Evolutionary conservation across 2,797 vertebrate genomes (phyloP), one percentile per base, ranked within the genome.

Genomic region (Galaxias olidus): DNA sequence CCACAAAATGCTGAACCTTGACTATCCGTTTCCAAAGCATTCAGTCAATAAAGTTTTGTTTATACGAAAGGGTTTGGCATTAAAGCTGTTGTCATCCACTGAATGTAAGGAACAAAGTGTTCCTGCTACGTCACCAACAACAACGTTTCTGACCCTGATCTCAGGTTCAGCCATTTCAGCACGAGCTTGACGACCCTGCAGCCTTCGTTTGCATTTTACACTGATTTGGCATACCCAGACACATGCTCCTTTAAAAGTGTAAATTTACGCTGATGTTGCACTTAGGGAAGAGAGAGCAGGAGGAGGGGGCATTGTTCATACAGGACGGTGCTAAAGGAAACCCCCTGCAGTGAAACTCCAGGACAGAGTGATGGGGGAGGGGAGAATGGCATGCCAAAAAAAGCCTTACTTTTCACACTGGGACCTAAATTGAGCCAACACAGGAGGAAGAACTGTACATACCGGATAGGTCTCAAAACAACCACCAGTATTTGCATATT

Each of bases 111-210:
- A 30, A 30, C 30, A 30, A 30, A 2, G 6, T 30, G 30, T 30
- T 30, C 30, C 30, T 6, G 30, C 30, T 30, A 6, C 6, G 6
- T 30, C 46, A 12, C 11, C 8, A 11, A 14, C 10, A 47, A 10
- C 8, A 11, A 14, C 10, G 12, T 12, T 4, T 47, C 11, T 12
- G 4, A 47, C 11, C 11, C 46, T 47, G 12, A 14, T 12, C 46
- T 47, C 8, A 4, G 46, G 11, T 47, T 12, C 46, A 30, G 30
- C 3, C 4, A 12, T 47, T 4, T 14, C 10, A 47, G 46, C 46
- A 8, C 1, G 9, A 18, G 44, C 19, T 57, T 49, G 48, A 54
- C 48, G 57, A 65, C 44, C 19, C 30, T 18, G 57, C 30, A 65
- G 53, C 46, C 10, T 4, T 41, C n/a, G 19, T 18, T 44, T 58